Conservation (phyloP, 2,113 vertebrate species). For the Pygoscelis adeliae region DNA sequence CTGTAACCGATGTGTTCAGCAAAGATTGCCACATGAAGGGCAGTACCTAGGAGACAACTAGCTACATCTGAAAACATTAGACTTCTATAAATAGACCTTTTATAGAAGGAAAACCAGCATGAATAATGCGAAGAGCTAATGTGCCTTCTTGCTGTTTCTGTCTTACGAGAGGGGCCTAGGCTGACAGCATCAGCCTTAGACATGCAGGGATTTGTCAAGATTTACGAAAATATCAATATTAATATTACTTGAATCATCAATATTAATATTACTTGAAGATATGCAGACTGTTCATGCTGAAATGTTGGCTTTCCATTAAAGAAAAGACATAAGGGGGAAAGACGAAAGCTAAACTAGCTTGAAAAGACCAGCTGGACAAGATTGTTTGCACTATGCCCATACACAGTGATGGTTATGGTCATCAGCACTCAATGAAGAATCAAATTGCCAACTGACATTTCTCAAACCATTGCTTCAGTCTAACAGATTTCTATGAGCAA, state of each 20-base stretch:
- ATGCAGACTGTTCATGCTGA: neutral
- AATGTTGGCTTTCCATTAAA: neutral
- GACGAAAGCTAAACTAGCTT: neutral
- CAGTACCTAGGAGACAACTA: constrained; percentile 38
- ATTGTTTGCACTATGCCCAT: fast-evolving
- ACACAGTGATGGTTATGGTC: fast-evolving
- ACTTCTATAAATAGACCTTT: constrained; percentile 68
- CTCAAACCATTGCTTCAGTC: neutral
- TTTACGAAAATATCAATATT: neutral
- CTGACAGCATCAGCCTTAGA: neutral
- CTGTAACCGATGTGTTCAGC: neutral
- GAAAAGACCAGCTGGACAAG: neutral
- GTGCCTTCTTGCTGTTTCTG: neutral
- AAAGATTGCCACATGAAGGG: neutral
- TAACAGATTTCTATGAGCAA: neutral
- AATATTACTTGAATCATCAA: neutral
- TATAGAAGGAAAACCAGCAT: neutral
- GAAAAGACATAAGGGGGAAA: neutral
- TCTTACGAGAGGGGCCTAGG: neutral
- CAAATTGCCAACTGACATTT: neutral
- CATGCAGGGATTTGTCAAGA: neutral
- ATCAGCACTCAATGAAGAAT: neutral
- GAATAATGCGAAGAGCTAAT: constrained; percentile 46
- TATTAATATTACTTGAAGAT: neutral
- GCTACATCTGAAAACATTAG: neutral